A percentile compares a stretch with the other conserved stretches of the same genome.
Conservation (phyloP, 1,140 invertebrate species). For the Cydia strobilella region DNA sequence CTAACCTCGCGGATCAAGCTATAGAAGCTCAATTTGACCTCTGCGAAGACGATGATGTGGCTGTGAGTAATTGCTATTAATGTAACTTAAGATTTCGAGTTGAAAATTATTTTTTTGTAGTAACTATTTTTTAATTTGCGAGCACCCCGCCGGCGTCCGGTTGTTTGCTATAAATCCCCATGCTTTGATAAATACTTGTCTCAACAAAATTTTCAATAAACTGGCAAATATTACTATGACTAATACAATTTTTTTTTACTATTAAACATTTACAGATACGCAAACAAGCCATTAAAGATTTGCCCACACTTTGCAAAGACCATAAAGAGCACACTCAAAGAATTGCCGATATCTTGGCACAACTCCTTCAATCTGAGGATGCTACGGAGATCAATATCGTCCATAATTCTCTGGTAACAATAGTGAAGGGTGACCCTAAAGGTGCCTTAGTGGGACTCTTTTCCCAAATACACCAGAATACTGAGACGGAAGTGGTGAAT, state of each 20-base stretch:
- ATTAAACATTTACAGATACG: constrained; percentile 85
- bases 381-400: constrained; percentile 89
- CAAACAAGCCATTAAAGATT: constrained; percentile 97
- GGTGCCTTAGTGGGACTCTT: constrained; percentile 92
- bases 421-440: constrained; percentile 82
- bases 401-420: constrained; percentile 84
- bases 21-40: constrained; percentile 96
- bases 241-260: too few relatives aligned
- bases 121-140: background rate
- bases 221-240: background rate
- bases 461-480: constrained; percentile 90
- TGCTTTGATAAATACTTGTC: constrained; percentile 36
- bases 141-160: background rate
- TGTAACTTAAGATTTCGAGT: background rate
- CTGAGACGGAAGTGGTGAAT: constrained; percentile 86
- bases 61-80: constrained; percentile 82
- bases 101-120: background rate
- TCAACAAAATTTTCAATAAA: too few relatives aligned
- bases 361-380: constrained; percentile 94
- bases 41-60: constrained; percentile 96
- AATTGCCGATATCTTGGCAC: constrained; percentile 95
- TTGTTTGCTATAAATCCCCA: background rate
- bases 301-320: constrained; percentile 93
- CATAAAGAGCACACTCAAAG: constrained; percentile 90
- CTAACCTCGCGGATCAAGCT: constrained; percentile 89